Conservation (phyloP, 1,140 invertebrate species). For the Trichonephila clavipes region DNA sequence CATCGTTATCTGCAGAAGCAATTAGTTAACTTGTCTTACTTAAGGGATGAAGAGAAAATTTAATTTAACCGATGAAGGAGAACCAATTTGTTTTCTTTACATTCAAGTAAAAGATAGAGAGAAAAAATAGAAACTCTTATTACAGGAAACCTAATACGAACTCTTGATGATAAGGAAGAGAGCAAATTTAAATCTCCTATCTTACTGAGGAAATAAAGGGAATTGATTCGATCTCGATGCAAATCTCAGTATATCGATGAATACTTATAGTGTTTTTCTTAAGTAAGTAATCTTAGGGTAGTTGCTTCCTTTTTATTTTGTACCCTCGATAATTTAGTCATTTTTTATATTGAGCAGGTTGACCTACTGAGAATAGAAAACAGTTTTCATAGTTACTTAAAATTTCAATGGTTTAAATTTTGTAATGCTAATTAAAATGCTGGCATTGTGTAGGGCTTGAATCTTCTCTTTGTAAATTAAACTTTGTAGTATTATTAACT, state of each 20-base stretch:
- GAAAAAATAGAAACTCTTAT: constrained; percentile 18
- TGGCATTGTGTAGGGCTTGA: too few relatives aligned
- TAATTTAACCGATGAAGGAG: constrained; percentile 56
- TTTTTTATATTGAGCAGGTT: background rate
- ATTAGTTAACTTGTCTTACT: constrained; percentile 62
- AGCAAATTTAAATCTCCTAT: background rate
- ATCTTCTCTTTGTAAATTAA: too few relatives aligned
- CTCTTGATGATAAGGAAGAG: constrained; percentile 1
- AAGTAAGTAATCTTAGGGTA: background rate
- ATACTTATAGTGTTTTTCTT: background rate
- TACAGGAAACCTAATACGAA: background rate
- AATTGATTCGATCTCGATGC: constrained; percentile 22
- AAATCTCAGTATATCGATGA: background rate
- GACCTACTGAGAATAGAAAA: background rate
- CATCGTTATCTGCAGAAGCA: constrained; percentile 43
- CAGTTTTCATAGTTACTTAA: background rate
- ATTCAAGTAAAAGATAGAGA: constrained; percentile 22
- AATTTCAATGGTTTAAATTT: background rate
- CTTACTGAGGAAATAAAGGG: constrained; percentile 9
- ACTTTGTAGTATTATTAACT: too few relatives aligned
- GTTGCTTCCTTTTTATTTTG: background rate
- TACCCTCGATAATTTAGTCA: background rate
- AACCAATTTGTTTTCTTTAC: constrained; percentile 61
- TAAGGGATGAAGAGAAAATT: constrained; percentile 58
- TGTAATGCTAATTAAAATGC: too few relatives aligned